phyloP scores from a whole-genome alignment of 2,888 invertebrate genomes.

The Petrolisthes cinctipes region DNA sequence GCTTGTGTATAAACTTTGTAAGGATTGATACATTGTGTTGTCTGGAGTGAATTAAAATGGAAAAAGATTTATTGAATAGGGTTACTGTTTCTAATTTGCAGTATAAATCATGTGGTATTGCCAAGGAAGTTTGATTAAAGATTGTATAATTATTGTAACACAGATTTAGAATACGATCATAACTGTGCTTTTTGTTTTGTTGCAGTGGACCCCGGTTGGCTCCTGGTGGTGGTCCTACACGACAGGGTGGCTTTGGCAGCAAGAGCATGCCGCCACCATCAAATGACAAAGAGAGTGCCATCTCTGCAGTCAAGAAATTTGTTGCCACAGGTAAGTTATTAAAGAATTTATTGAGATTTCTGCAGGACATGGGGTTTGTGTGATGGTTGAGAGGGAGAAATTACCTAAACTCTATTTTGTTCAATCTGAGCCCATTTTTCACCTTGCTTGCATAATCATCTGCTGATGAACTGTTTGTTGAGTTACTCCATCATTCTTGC shows the following conservation, averaged over 20 bases:
- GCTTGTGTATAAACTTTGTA: too few relatives aligned
- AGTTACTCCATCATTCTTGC: not conserved
- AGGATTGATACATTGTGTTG: too few relatives aligned
- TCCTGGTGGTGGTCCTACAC: conserved; percentile 50
- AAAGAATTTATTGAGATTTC: too few relatives aligned
- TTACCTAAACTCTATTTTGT: not conserved
- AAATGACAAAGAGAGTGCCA: conserved; percentile 59
- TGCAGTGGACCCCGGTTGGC: conserved; percentile 44
- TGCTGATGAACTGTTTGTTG: not conserved
- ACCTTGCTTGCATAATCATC: not conserved
- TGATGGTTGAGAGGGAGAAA: not conserved
- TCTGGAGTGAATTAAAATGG: too few relatives aligned
- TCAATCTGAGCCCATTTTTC: not conserved
- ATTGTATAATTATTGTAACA: not conserved
- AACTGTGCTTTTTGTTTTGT: not conserved
- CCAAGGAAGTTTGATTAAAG: not conserved
- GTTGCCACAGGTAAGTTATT: conserved; percentile 45
- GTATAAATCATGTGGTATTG: not conserved
- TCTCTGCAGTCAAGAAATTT: conserved; percentile 56
- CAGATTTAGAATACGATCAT: not conserved
- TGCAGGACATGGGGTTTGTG: too few relatives aligned
- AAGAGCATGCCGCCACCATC: conserved; percentile 62
- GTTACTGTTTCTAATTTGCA: too few relatives aligned
- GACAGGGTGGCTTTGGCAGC: conserved; percentile 52
- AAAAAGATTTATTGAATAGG: too few relatives aligned